Percentiles rank a stretch among this genome's conserved stretches.
phyloP scores from a whole-genome alignment of 2,888 invertebrate species.

The Augiades crinisus region DNA sequence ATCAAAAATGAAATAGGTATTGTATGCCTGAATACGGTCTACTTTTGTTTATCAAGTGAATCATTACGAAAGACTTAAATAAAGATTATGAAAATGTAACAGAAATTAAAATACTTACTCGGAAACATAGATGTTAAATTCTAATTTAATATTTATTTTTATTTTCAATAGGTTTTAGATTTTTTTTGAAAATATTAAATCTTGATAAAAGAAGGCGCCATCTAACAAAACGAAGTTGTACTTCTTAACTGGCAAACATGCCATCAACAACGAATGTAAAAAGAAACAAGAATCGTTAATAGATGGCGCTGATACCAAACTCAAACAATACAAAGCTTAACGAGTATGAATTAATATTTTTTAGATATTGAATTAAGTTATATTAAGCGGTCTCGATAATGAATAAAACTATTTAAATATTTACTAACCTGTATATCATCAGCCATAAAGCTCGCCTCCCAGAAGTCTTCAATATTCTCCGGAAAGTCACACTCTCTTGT shows the following conservation, averaged over 20 bases:
- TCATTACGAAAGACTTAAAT: no score
- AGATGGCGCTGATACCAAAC: conserved; percentile 32
- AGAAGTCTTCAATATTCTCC: conserved; percentile 74
- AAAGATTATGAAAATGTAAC: no score
- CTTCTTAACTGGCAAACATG: not conserved
- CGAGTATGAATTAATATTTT: no score
- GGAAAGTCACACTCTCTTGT: conserved; percentile 62
- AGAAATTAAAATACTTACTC: no score
- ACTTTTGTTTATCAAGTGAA: no score
- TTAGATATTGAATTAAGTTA: not conserved
- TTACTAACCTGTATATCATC: conserved; percentile 54
- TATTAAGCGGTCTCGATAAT: no score
- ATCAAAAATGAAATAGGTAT: no score
- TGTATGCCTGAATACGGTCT: no score
- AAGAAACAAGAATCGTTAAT: not conserved
- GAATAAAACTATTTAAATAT: not conserved
- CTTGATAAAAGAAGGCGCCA: not conserved
- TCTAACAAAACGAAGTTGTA: not conserved
- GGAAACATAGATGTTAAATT: no score
- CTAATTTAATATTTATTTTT: no score
- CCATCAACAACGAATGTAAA: conserved; percentile 5
- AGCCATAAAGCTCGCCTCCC: conserved; percentile 55
- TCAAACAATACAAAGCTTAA: not conserved
- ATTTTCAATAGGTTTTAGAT: no score
- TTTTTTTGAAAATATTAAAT: no score